Evolutionary conservation across 2,888 invertebrate species (phyloP).

Genomic region (Alcis repandata): DNA sequence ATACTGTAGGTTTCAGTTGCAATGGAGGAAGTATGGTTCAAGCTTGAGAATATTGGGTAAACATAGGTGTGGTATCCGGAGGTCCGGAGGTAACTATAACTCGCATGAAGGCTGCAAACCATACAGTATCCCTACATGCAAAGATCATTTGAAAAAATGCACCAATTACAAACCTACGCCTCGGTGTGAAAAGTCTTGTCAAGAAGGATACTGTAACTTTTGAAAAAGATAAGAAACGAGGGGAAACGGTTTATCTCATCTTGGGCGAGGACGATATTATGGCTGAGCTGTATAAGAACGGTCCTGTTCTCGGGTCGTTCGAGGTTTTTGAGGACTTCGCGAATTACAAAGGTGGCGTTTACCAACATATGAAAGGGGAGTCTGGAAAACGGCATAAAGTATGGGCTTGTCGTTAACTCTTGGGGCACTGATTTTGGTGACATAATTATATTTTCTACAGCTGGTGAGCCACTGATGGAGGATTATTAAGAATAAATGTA

Average conservation of each 20-base stretch:
- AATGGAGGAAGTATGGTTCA: neutral
- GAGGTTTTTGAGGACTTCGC: slow-evolving; percentile 23
- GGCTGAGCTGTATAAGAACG: slow-evolving; percentile 90
- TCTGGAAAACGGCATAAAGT: slow-evolving; percentile 88
- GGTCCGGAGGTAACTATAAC: slow-evolving; percentile 89
- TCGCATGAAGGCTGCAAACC: slow-evolving; percentile 89
- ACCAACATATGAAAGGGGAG: slow-evolving; percentile 82
- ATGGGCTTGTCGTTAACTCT: slow-evolving; percentile 94
- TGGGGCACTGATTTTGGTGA: slow-evolving; percentile 89
- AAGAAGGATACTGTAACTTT: slow-evolving; percentile 80
- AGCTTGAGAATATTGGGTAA: slow-evolving; percentile 13
- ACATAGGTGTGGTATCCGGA: slow-evolving; percentile 89
- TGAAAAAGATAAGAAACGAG: slow-evolving; percentile 79
- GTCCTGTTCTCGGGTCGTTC: slow-evolving; percentile 84
- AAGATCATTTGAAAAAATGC: slow-evolving; percentile 8
- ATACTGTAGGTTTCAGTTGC: neutral
- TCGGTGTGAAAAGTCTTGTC: slow-evolving; percentile 23
- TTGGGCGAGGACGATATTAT: slow-evolving; percentile 62
- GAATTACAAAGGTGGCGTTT: slow-evolving; percentile 37
- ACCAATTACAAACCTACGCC: slow-evolving; percentile 15
- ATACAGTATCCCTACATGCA: slow-evolving; percentile 88
- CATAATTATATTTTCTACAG: too few relatives aligned
- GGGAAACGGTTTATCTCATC: slow-evolving; percentile 2
- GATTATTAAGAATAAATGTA: slow-evolving; percentile 12
- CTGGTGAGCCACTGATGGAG: slow-evolving; percentile 19